Evolutionary conservation across 2,113 vertebrate genomes (phyloP).

Genomic region (Datnioides undecimradiatus): DNA sequence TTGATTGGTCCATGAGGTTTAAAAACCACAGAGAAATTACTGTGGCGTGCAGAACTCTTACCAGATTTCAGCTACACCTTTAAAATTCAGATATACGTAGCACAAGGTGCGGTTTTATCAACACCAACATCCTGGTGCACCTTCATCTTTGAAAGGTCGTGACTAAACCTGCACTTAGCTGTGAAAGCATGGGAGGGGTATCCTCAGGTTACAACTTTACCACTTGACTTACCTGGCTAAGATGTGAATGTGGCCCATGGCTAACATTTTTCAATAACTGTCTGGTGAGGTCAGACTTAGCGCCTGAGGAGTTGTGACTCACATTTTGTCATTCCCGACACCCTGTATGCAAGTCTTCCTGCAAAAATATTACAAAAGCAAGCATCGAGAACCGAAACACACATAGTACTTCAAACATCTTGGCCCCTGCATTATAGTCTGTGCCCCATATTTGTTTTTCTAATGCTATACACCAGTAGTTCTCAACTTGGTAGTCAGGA

Average conservation of each 20-base stretch:
- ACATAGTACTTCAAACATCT: no score
- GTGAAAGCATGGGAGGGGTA: slow-evolving; percentile 22
- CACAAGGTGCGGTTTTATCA: background rate
- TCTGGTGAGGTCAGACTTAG: background rate
- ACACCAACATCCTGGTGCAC: background rate
- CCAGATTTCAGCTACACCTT: background rate
- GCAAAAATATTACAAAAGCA: background rate
- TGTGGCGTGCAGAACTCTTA: background rate
- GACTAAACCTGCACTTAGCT: slow-evolving; percentile 19
- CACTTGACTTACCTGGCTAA: background rate
- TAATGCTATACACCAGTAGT: no score
- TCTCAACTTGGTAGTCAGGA: no score
- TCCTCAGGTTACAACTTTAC: background rate
- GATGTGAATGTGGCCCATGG: background rate
- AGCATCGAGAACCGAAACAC: no score
- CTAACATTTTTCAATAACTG: background rate
- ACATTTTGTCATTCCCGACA: background rate
- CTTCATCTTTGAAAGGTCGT: slow-evolving; percentile 4
- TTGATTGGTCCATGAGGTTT: background rate
- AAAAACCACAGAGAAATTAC: background rate
- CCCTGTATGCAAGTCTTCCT: no score
- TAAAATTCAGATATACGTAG: background rate
- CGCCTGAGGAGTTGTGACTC: background rate
- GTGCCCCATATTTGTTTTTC: no score
- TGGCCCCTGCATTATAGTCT: no score